Conservation (phyloP, 2,888 invertebrate genomes). For the Agrotis clavis region DNA sequence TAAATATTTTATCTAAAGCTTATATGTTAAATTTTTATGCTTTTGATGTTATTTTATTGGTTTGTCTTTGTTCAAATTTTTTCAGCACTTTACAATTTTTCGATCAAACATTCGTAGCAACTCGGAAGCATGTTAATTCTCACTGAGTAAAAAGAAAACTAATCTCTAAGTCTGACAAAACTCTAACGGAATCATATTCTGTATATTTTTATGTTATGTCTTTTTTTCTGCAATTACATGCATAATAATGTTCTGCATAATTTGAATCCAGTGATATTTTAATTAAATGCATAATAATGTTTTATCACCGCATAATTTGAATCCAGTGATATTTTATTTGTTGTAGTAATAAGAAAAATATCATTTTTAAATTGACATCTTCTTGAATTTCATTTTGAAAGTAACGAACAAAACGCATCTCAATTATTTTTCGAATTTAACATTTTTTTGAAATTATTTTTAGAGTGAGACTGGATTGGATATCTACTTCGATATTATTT, state of each 20-base stretch:
- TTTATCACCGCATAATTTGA: slow-evolving; percentile 60
- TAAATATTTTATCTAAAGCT: slow-evolving; percentile 52
- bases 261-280: slow-evolving; percentile 47
- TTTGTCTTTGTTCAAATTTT: slow-evolving; percentile 52
- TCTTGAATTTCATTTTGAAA: slow-evolving; percentile 13
- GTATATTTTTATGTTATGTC: slow-evolving; percentile 32
- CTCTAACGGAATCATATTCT: slow-evolving; percentile 42
- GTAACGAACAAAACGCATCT: slow-evolving; percentile 21
- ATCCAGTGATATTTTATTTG: slow-evolving; percentile 50
- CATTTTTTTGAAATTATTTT: slow-evolving; percentile 26
- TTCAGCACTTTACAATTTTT: slow-evolving; percentile 56
- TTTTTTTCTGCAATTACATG: slow-evolving; percentile 46
- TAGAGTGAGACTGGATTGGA: slow-evolving; percentile 58
- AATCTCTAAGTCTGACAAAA: slow-evolving; percentile 54
- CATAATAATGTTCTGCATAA: slow-evolving; percentile 68
- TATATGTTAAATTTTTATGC: slow-evolving; percentile 48
- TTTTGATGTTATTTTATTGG: slow-evolving; percentile 43
- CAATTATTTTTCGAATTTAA: slow-evolving; percentile 8
- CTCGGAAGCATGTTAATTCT: slow-evolving; percentile 40
- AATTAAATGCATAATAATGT: slow-evolving; percentile 64
- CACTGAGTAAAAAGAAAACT: slow-evolving; percentile 49
- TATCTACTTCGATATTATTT: slow-evolving; percentile 54
- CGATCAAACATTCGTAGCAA: slow-evolving; percentile 68
- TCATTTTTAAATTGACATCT: slow-evolving; percentile 3
- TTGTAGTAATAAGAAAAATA: slow-evolving; percentile 23